These are phyloP conservation scores for Nowickia ferox DNA, from an alignment of 2,888 invertebrate species.

Conservation along the genomic window DNA sequence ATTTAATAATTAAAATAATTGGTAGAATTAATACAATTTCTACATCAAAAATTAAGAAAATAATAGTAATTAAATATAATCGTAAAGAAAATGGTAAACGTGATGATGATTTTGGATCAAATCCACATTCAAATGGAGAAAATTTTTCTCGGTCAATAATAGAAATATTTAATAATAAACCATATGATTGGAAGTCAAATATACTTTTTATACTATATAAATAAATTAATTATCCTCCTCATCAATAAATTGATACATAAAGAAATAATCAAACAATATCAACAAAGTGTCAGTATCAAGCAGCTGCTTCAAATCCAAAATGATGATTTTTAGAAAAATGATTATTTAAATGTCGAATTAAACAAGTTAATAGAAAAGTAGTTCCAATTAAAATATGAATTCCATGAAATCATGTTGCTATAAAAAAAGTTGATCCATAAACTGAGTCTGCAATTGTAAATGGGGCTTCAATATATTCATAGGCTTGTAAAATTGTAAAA, in stretches of 20 bases:
- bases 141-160: conserved; percentile 86
- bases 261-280: conserved; percentile 86
- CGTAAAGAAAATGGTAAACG: conserved; percentile 86
- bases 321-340: conserved; percentile 85
- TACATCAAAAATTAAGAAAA: conserved; percentile 90
- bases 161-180: conserved; percentile 85
- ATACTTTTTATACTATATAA: conserved; percentile 89
- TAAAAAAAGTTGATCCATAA: conserved; percentile 3
- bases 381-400: conserved; percentile 88
- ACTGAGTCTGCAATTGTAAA: neutral
- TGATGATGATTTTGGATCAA: conserved; percentile 84
- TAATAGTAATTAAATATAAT: conserved; percentile 87
- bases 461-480: neutral
- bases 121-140: conserved; percentile 87
- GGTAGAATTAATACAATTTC: conserved; percentile 88
- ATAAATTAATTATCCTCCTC: conserved; percentile 85
- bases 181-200: conserved; percentile 89
- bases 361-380: conserved; percentile 84
- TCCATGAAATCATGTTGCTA: conserved; percentile 89
- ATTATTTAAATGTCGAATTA: conserved; percentile 83
- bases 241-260: conserved; percentile 88
- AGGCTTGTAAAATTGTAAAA: neutral
- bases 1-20: conserved; percentile 83
- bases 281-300: conserved; percentile 89
- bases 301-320: conserved; percentile 87